Evolutionary conservation across 2,113 vertebrate genomes (phyloP), one percentile per base, ranked within the genome.

Genomic region (Gadus chalcogrammus): DNA sequence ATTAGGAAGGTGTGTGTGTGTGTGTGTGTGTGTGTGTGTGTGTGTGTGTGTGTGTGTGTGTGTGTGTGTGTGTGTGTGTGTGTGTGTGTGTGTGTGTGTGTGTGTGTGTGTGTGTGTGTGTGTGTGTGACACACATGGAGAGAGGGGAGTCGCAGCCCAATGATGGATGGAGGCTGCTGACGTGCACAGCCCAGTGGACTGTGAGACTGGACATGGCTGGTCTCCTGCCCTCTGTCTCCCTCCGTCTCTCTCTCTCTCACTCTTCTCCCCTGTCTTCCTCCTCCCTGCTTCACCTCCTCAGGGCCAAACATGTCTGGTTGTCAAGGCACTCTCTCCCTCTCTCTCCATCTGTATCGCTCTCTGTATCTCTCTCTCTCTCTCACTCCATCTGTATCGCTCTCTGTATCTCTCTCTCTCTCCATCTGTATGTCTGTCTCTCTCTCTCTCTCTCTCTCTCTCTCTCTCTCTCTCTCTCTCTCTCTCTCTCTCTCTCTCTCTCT

Each of bases 151-250:
- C 5, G 15, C n/a, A 84, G 67, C 76, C 76, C 71, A 74, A 75
- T 89, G 88, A 90, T 90, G 85, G 87, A 90, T 90, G 81, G 83
- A 82, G 83, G 82, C 73, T 88, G 89, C 87, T 84, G 87, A 88
- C 84, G 85, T 86, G 77, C 77, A 83, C 85, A 85, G 82, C 83
- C 82, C 85, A 84, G 75, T 85, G 76, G 89, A 88, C 85, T 91
- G 84, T 83, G 84, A 82, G 85, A 88, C 87, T 84, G 88, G 88
- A 87, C 87, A 88, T 87, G 84, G 88, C 85, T 88, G 82, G 82
- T 84, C 84, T 87, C 83, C 60, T 15, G 78, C 85, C 76, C 72
- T 61, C 67, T 81, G 80, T 82, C 77, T 71, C 74, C 81, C 71
- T 75, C 77, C 79, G 80, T 79, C 81, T 76, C 68, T 70, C 76